Evolutionary conservation across 2,113 vertebrate species (phyloP), one percentile per base, ranked within the genome.

Genomic region (Ptilonorhynchus violaceus): DNA sequence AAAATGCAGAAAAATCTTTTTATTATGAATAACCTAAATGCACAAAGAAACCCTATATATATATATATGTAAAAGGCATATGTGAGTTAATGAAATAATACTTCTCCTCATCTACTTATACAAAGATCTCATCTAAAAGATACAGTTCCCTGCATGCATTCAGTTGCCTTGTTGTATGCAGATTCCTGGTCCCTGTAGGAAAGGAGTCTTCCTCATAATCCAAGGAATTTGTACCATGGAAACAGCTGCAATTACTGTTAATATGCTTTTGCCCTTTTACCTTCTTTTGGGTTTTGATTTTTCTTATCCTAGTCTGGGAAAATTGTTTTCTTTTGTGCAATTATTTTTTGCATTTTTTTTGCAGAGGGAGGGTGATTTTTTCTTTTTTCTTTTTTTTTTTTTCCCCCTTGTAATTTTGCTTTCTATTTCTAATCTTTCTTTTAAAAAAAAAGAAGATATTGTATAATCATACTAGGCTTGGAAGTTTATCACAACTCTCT

Each of bases 261-360:
- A 35, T 15, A 8, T 7, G 4, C 17, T 41, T 53, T 66, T 73
- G 3, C 37, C 8, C 2, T 55, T 86, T 60, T 42, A 7, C 5
- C 3, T 37, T 63, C 2, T 30, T 28, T 55, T 55, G 12, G 8
- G 2, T 44, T 64, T 59, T 39, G 12, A 37, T 37, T 70, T 86
- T 69, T 66, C 25, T 86, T 68, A 20, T 59, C 4, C 5, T 74
- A 47, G 2, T 64, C 46, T 68, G 13, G 42, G 27, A 78, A 52
- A 11, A 33, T 12, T 35, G 33, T 4, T 35, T 52, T 15, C 5
- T 5, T 66, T 35, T 10, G 2, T 15, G 37, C 3, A 4, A 2
- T n/a, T 47, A 11, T 27, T 21, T 35, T 49, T 19, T 18, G 25
- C 8, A 15, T 25, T 47, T 10, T 4, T 37, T 25, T 52, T 37